Conservation (phyloP, 1,140 invertebrate species). For the Agraylea sexmaculata region DNA sequence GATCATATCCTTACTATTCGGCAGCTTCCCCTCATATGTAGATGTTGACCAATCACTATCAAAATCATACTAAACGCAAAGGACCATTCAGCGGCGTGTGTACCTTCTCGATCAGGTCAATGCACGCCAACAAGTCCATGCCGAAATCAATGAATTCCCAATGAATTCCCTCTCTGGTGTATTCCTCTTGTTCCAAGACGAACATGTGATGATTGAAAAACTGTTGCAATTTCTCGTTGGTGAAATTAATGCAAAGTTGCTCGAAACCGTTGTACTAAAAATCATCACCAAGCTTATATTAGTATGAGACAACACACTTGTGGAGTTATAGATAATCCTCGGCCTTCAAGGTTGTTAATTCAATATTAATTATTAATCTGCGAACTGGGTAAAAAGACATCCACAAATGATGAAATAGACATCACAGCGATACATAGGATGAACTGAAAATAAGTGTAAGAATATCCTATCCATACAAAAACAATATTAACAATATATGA, state of each 20-base stretch:
- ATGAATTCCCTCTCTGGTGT: conserved; percentile 85
- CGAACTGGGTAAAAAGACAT: too few relatives aligned
- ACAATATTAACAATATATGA: too few relatives aligned
- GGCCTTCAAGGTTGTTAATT: too few relatives aligned
- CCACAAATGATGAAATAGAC: too few relatives aligned
- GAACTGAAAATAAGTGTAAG: too few relatives aligned
- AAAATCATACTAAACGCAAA: conserved; percentile 5
- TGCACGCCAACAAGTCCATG: conserved; percentile 93
- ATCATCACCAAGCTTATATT: too few relatives aligned
- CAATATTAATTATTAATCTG: too few relatives aligned
- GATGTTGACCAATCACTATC: background rate
- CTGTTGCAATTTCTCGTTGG: conserved; percentile 94
- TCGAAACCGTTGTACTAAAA: conserved; percentile 92
- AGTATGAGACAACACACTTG: too few relatives aligned
- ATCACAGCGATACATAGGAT: too few relatives aligned
- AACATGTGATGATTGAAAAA: conserved; percentile 99
- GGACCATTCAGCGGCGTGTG: conserved; percentile 25
- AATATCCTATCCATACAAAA: too few relatives aligned
- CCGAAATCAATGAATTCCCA: conserved; percentile 97
- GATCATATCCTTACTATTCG: background rate
- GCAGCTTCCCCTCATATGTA: background rate
- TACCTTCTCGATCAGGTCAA: conserved; percentile 96
- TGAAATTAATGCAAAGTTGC: conserved; percentile 98
- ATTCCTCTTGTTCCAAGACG: conserved; percentile 94
- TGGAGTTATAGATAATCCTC: too few relatives aligned